Base-by-base conservation (phyloP, 2,797 vertebrate species). In the Pogonophryne albipinna region DNA sequence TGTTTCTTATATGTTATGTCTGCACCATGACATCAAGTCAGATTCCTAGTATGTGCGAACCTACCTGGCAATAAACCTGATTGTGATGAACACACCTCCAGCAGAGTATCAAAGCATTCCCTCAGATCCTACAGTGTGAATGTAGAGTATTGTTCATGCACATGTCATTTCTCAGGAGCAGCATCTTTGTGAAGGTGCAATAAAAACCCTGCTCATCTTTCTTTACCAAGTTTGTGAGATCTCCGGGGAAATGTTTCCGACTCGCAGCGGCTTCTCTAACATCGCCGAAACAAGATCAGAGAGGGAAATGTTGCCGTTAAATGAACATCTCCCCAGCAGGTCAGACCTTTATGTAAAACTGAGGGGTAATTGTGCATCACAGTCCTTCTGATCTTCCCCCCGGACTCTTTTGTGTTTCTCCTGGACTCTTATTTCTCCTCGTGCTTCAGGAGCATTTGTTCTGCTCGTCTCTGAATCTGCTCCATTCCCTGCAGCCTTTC, bases 401-500 rank as follows among this genome's bases (percentile, higher is more conserved):
- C 1, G 6, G 10, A 10, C 27, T 19, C 56, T 34, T 79, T 27
- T 66, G 53, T 9, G 4, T 41, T 31, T 50, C 49, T 42, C 45
- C 64, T 62, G 44, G 42, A 71, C 70, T 69, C 20, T 10, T n/a
- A 44, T 38, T 57, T 49, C 20, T 58, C 16, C 13, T 38, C 15
- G 19, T 20, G 52, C 69, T 76, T 80, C 66, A 66, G 76, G 44
- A 72, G 56, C 58, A 10, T 76, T 80, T 63, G 71, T 44, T 77
- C 78, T 20, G 50, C 68, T 62, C 10, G 20, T 71, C 71, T 79
- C 20, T 63, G 61, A 68, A 78, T 71, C 72, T 64, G 74, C 64
- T 60, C 44, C 85, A 83, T 89, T 78, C 85, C 77, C 61, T 57
- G 17, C 51, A 74, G 59, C 72, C 89, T 91, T 90, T 92, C 80